Evolutionary conservation across 2,888 invertebrate genomes (phyloP).

Genomic region (Lasioglossum vierecki): DNA sequence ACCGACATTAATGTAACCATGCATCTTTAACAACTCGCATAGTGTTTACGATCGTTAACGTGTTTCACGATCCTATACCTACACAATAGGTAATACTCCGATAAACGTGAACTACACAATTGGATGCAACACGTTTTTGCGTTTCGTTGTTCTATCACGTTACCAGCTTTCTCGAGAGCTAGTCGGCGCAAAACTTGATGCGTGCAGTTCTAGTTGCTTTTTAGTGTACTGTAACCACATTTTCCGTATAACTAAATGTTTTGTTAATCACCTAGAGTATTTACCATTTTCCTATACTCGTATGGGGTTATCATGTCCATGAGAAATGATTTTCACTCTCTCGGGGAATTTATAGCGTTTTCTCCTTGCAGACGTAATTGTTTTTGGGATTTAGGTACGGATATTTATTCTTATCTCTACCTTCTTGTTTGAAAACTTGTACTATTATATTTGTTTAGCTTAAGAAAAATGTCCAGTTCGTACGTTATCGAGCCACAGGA

Average conservation of each 20-base stretch:
- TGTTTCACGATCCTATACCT: not conserved
- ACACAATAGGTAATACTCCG: constrained; percentile 27
- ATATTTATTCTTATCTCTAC: not conserved
- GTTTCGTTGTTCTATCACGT: not conserved
- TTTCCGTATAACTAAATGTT: constrained; percentile 17
- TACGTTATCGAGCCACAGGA: constrained; percentile 79
- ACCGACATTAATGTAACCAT: constrained; percentile 6
- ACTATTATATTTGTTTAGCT: constrained; percentile 23
- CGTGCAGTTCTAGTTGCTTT: not conserved
- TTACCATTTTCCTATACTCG: not conserved
- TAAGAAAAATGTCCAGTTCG: constrained; percentile 80
- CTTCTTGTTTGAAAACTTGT: not conserved
- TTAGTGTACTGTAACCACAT: not conserved
- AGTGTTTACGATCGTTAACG: not conserved
- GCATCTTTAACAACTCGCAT: not conserved
- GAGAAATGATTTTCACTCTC: not conserved
- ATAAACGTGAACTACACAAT: constrained; percentile 23
- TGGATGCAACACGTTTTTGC: constrained; percentile 8
- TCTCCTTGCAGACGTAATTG: not conserved
- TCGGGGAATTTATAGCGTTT: constrained; percentile 17
- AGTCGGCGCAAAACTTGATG: not conserved
- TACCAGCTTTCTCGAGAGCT: not conserved
- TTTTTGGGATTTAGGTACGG: constrained; percentile 3
- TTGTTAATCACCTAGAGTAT: not conserved
- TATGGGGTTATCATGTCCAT: constrained; percentile 18